Percentiles rank a stretch among this genome's conserved stretches.
phyloP scores from a whole-genome alignment of 2,113 vertebrate species.

The Mionectes macconnelli region DNA sequence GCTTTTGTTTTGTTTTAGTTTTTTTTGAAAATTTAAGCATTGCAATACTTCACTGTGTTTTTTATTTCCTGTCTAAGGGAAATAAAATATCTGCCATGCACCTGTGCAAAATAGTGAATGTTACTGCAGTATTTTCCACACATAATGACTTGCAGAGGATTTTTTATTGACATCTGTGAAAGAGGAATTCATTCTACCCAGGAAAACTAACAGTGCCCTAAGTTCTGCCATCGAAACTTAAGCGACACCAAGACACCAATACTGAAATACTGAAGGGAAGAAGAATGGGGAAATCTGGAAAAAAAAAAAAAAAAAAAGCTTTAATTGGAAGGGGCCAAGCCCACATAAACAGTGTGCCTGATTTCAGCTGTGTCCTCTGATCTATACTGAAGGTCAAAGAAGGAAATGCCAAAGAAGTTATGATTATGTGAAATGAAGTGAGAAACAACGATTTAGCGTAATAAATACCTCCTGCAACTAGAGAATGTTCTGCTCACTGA shows the following conservation, averaged over 20 bases:
- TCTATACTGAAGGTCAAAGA: constrained; percentile 75
- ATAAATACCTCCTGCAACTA: constrained; percentile 66
- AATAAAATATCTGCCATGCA: background rate
- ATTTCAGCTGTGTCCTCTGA: constrained; percentile 69
- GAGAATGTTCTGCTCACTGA: constrained; percentile 64
- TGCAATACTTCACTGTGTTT: background rate
- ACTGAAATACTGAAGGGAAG: background rate
- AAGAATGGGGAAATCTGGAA: background rate
- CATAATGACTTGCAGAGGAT: background rate
- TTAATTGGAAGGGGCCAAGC: constrained; percentile 51
- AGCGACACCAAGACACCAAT: background rate
- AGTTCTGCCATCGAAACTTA: background rate
- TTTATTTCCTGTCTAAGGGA: background rate
- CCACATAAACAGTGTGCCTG: constrained; percentile 41
- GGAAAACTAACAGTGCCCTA: background rate
- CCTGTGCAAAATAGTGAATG: background rate
- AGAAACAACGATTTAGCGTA: constrained; percentile 70
- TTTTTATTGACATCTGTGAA: background rate
- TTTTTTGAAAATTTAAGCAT: background rate
- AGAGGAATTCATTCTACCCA: background rate
- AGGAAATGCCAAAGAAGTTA: constrained; percentile 66
- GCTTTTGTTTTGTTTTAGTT: too few species aligned
- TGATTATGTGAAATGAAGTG: constrained; percentile 78
- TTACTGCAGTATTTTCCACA: background rate
- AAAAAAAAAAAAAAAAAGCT: background rate